Conservation (phyloP, 2,113 vertebrate genomes). For the Hemiprocne comata region DNA sequence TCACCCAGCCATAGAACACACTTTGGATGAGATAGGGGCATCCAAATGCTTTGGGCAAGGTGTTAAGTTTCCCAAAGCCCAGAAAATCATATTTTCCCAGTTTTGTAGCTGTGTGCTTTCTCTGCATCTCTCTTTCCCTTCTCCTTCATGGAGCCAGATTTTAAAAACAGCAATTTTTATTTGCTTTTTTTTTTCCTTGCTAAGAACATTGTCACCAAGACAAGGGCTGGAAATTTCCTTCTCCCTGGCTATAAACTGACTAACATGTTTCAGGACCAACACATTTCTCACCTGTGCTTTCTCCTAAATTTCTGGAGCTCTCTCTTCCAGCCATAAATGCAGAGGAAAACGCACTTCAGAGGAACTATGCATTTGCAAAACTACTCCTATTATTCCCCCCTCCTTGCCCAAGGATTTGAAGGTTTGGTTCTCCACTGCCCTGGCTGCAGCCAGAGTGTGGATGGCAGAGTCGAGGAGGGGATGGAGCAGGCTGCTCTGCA, state of each 20-base stretch:
- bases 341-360: background rate
- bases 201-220: background rate
- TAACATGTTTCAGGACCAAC: background rate
- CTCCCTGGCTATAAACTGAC: background rate
- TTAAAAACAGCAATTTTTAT: background rate
- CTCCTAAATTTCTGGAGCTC: background rate
- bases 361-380: background rate
- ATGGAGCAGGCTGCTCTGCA: background rate
- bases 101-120: background rate
- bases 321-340: background rate
- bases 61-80: constrained; percentile 9
- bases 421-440: fast-evolving
- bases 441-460: background rate
- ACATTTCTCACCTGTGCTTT: background rate
- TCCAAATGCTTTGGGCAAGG: constrained; percentile 17
- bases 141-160: background rate
- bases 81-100: background rate
- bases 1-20: background rate
- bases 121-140: background rate
- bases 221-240: background rate
- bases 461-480: background rate
- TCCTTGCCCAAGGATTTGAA: background rate
- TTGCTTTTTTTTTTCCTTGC: background rate
- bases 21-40: background rate
- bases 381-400: background rate